phyloP scores from a whole-genome alignment of 2,888 invertebrate genomes.

The Dyspetes luteomarginatus region DNA sequence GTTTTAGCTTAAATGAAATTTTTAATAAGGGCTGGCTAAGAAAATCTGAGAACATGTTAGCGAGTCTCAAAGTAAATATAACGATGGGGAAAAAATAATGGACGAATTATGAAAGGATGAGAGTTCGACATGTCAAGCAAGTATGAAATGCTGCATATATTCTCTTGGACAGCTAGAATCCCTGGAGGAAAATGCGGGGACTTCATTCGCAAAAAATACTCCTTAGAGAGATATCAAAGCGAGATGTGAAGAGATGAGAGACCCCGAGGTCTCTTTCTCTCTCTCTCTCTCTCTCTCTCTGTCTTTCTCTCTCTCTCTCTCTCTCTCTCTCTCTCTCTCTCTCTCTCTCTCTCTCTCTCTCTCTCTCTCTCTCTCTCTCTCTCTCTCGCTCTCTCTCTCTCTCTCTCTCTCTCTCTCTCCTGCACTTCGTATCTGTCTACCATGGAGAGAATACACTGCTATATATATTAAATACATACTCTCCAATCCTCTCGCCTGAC shows the following conservation, averaged over 20 bases:
- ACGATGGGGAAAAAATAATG: too few relatives aligned
- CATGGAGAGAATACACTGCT: conserved; percentile 15
- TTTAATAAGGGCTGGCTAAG: too few relatives aligned
- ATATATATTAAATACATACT: conserved; percentile 40
- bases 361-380: too few relatives aligned
- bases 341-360: too few relatives aligned
- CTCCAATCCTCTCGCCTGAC: conserved; percentile 47
- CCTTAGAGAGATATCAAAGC: conserved; percentile 55
- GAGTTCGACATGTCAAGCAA: background rate
- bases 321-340: too few relatives aligned
- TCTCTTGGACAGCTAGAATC: conserved; percentile 37
- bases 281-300: too few relatives aligned
- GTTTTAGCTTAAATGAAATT: too few relatives aligned
- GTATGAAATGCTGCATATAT: conserved; percentile 25
- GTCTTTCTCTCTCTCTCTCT: too few relatives aligned
- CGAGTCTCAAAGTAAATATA: too few relatives aligned
- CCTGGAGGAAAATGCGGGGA: conserved; percentile 44
- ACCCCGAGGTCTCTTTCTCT: conserved; percentile 38
- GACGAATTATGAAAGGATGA: background rate
- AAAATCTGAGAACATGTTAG: too few relatives aligned
- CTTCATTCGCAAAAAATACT: conserved; percentile 44
- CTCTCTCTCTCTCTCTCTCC: too few relatives aligned
- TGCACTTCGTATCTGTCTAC: conserved; percentile 41
- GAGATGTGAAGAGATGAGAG: conserved; percentile 47
- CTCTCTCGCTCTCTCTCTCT: too few relatives aligned